Base-by-base conservation (phyloP, 1,140 invertebrate genomes). In the Calliopsis andreniformis region DNA sequence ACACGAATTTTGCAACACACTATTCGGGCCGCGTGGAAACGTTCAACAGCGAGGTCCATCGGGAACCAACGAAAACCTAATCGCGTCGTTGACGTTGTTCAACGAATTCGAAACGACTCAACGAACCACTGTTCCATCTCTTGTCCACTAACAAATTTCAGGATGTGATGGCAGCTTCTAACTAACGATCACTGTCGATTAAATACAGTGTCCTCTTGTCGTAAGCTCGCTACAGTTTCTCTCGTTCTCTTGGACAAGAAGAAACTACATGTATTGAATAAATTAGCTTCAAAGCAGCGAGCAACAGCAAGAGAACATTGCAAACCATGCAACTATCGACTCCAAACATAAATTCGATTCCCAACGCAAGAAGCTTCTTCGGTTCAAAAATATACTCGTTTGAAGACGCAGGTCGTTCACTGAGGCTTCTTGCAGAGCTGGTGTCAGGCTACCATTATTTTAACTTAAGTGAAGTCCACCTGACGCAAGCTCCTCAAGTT, bases 1-100 rank as follows among this genome's bases (percentile, higher is more conserved):
- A 88, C 88, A 91, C 90, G 66, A 85, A 88, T 84, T 84, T 85
- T 63, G 63, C 61, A 72, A 83, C 79, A 62, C 79, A 76, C 70
- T 70, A 78, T 81, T 76, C 25, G 64, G 81, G 69, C 43, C 45
- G 78, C 45, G 66, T 47, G 63, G 59, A 51, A 55, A 51, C 59
- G 30, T 53, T 45, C 3, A 45, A 42, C 59, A 23, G 64, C 30
- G 42, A 35, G 42, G 28, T 64, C 7, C 18, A 63, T 43, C 20
- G 35, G 20, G 53, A 72, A 62, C 49, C 32, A 49, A 3, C 14
- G 14, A 30, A 55, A 18, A 61, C 30, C n/a, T 32, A 45, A 51
- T 62, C 32, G 39, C 30, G 30, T 25, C n/a, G 42, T 10, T 45
- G 23, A 35, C 18, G 3, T n/a, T 7, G 23, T 35, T 18, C 10